Percentiles rank a stretch among this genome's conserved stretches.
Conservation (phyloP, 2,797 vertebrate genomes). For the Crypturellus tataupa region DNA sequence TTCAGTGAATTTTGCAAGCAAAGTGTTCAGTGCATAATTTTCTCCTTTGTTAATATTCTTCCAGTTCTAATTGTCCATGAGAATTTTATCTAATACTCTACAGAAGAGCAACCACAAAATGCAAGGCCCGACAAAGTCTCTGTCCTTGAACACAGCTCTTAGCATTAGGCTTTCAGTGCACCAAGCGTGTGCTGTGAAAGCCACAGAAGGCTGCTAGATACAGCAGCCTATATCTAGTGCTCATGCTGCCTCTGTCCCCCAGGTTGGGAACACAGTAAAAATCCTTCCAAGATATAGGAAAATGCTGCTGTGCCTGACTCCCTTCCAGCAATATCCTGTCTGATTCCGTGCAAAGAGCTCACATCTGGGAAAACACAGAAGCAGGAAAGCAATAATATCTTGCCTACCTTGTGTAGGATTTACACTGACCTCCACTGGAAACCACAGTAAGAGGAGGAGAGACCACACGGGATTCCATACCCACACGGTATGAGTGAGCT, state of each 20-base stretch:
- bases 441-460: background rate
- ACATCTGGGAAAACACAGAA: no score
- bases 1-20: constrained; percentile 77
- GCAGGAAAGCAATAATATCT: background rate
- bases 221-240: background rate
- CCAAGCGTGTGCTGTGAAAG: background rate
- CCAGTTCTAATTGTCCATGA: constrained; percentile 58
- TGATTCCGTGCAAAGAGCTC: background rate
- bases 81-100: constrained; percentile 54
- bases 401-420: fast-evolving
- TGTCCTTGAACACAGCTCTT: background rate
- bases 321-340: background rate
- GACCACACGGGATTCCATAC: fast-evolving
- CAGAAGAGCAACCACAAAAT: constrained; percentile 11
- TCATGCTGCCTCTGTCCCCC: fast-evolving
- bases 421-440: background rate
- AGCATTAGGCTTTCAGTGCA: background rate
- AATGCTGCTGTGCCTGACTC: fast-evolving
- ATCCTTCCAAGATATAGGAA: background rate
- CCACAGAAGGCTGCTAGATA: background rate
- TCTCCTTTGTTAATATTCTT: constrained; percentile 71
- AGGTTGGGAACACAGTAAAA: fast-evolving
- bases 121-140: background rate
- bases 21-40: constrained; percentile 69
- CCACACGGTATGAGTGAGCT: fast-evolving